Base-by-base conservation (phyloP, 2,888 invertebrate genomes). In the Pycnomerus fuliginosus region DNA sequence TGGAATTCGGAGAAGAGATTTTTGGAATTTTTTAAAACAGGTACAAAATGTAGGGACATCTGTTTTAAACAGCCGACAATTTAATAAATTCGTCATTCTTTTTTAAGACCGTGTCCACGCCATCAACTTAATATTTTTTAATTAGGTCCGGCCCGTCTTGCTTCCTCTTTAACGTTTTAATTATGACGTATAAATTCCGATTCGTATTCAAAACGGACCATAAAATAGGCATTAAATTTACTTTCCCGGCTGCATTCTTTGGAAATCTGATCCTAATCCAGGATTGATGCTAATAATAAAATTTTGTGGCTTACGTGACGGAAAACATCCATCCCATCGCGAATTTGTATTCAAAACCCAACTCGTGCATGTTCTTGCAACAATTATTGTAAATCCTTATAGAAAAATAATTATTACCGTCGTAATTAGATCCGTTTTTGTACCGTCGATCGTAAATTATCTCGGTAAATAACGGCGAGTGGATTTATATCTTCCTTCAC, bases 21-120 rank as follows among this genome's bases (percentile, higher is more conserved):
- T 63, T 65, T 64, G 46, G 64, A 61, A 67, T 67, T 62, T 62
- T 62, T 64, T 48, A 44, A 60, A 65, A 64, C 67, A 67, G 67
- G 66, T 67, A 67, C 64, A 61, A n/a, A 64, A 65, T 55, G 58
- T 62, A 62, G 63, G 64, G 29, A 33, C 15, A 16, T 16, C 17
- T 11, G 28, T 17, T 15, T 43, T 34, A 48, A 55, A 50, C 51
- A 53, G 54, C 55, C 56, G 61, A 63, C 62, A 57, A 62, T 64
- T 63, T 63, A 61, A 62, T 63, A 61, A 58, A 62, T 60, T 60
- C 53, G 54, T 59, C 52, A 54, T 47, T 43, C 41, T 53, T 48
- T 20, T 20, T 20, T 20, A 20, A 8, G 20, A 20, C 20, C 5
- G 8, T 8, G 20, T 20, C 20, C 5, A 20, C 20, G 4, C 20